phyloP scores from a whole-genome alignment of 2,888 invertebrate species.

The Uloborus plumipes region DNA sequence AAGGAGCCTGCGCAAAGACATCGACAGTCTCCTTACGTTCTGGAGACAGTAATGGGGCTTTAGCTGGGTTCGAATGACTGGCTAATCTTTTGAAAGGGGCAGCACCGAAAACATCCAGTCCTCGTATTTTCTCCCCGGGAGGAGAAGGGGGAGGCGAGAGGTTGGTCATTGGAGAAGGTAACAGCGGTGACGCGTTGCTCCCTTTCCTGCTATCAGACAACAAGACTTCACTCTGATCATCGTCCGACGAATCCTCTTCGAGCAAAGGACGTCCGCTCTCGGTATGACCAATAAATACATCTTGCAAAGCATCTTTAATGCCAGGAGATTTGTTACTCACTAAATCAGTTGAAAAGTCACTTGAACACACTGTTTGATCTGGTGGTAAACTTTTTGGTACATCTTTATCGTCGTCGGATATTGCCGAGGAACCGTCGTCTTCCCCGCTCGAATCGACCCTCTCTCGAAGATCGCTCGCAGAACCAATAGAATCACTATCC shows the following conservation, averaged over 20 bases:
- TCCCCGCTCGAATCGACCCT: constrained; percentile 65
- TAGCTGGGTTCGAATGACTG: constrained; percentile 52
- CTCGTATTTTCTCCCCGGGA: constrained; percentile 36
- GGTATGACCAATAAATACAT: constrained; percentile 66
- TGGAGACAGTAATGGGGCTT: constrained; percentile 65
- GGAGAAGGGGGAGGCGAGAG: constrained; percentile 54
- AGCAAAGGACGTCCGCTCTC: constrained; percentile 83
- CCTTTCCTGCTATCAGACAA: constrained; percentile 26
- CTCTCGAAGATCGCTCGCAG: constrained; percentile 65
- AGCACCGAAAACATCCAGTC: constrained; percentile 69
- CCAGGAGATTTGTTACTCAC: constrained; percentile 28
- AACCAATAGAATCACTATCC: constrained; percentile 66
- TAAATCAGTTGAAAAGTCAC: constrained; percentile 34
- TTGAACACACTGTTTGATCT: constrained; percentile 16
- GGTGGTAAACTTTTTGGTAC: constrained; percentile 26
- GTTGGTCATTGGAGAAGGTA: constrained; percentile 33
- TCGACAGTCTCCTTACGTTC: constrained; percentile 77
- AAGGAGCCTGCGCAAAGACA: constrained; percentile 81
- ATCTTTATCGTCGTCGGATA: constrained; percentile 20
- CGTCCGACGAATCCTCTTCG: constrained; percentile 79
- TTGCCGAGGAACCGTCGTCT: constrained; percentile 42
- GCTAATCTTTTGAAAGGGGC: constrained; percentile 70
- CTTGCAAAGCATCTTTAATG: constrained; percentile 49
- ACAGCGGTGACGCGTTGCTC: constrained; percentile 35
- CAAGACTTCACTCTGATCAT: constrained; percentile 69